Conservation (phyloP, 2,888 invertebrate genomes). For the Folsomia candida region DNA sequence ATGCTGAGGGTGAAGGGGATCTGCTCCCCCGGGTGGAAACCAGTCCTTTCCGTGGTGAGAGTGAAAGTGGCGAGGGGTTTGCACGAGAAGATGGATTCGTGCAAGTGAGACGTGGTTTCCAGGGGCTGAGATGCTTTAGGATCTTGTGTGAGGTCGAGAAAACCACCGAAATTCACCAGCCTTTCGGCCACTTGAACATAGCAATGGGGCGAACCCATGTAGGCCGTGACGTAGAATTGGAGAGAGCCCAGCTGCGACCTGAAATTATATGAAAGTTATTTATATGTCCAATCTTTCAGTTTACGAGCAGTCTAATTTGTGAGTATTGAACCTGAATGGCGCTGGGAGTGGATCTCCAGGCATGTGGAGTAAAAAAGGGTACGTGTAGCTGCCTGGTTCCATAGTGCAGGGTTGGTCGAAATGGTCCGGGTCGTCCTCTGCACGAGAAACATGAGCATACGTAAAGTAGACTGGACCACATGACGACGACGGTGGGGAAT, state of each 20-base stretch:
- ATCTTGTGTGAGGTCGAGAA: not conserved
- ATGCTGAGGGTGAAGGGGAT: not conserved
- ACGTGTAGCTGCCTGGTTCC: conserved; percentile 9
- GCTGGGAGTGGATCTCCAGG: not conserved
- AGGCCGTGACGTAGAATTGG: conserved; percentile 3
- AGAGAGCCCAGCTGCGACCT: conserved; percentile 3
- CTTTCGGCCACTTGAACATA: conserved; percentile 5
- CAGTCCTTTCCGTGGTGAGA: not conserved
- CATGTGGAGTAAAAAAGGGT: conserved; percentile 10
- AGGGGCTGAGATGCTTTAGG: not conserved
- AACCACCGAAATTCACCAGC: conserved; percentile 5
- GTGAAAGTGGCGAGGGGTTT: conserved; percentile 6
- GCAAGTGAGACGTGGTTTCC: not conserved
- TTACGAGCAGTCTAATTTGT: too few relatives aligned
- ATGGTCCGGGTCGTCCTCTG: not conserved
- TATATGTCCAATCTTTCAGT: too few relatives aligned
- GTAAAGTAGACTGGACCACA: not conserved
- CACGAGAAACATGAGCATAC: not conserved
- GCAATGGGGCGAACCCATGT: conserved; percentile 6
- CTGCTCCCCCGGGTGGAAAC: not conserved
- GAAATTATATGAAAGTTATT: too few relatives aligned
- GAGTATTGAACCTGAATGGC: too few relatives aligned
- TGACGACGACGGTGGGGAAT: not conserved
- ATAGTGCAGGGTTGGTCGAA: not conserved
- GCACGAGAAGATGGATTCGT: not conserved